Base-by-base conservation (phyloP, 2,797 vertebrate genomes). In the Enteromius viviparus region DNA sequence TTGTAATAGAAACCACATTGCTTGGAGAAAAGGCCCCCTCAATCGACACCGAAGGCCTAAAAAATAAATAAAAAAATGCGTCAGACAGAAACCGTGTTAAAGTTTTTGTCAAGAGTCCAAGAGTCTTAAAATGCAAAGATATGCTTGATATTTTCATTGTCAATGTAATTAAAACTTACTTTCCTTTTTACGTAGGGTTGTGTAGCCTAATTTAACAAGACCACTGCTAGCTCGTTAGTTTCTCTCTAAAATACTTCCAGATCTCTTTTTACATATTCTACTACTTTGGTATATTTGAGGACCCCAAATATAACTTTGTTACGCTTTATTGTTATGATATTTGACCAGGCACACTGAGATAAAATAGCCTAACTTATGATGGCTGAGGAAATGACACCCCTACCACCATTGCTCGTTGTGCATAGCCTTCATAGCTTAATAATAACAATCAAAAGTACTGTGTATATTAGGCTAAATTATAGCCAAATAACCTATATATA, bases 1-100 rank as follows among this genome's bases (percentile, higher is more conserved):
- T 90, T 78, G 87, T 93, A 94, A 93, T 93, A 84, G 89, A 89
- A 93, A 94, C 91, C 91, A 94, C 91, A 92, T 92, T 92, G 92
- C 74, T 51, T 49, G 32, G 78, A 85, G 88, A 89, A 87, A 78
- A 88, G 89, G 85, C 79, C 83, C 89, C 85, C 81, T 89, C 78
- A 85, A 70, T 87, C 86, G 86, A 89, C 80, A 87, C 85, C 68
- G 81, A 87, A 85, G 78, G 74, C 87, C 86, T 86, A 84, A 81
- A 86, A 86, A 85, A 66, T 88, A 64, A 91, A 11, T 2, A 75
- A 75, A 51, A 60, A 78, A 84, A 21, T 9, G 2, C 32, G 53
- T 71, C 58, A 65, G 19, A 26, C 58, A 45, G 19, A 17, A 72
- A 53, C 4, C 32, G 47, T 62, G 68, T 66, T 65, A 72, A 72